Evolutionary conservation across 1,140 invertebrate genomes (phyloP), one percentile per base, ranked within the genome.

Genomic region (Agraylea sexmaculata): DNA sequence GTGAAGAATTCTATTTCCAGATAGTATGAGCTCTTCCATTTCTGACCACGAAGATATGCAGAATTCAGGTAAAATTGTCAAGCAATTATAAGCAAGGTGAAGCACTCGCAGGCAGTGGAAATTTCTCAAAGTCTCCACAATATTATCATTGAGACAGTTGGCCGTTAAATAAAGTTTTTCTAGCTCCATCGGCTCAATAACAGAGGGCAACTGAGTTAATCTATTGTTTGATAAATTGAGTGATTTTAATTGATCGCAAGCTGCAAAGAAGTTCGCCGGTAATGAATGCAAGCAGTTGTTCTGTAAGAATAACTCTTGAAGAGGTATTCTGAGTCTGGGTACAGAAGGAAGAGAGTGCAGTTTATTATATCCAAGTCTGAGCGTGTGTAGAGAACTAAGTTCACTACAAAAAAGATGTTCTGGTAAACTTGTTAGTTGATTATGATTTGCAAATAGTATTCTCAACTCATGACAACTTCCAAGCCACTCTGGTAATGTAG

Each of bases 221-320:
- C 78, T 71, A 57, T 87, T 88, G 54, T 85, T 85, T 1, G 82
- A 78, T 4, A 84, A 66, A 60, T 87, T 87, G 33, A 88, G 52
- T 1, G 81, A 69, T 48, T 72, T 74, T 42, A 88, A 55, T 45
- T 78, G 78, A 46, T 75, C 69, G 19, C 81, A 76, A 19, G 77
- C 75, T 7, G 70, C 66, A 54, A 87, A 85, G 53, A 87, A 83
- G 50, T 78, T 83, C 27, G 75, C 73, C 7, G 82, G 82, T 37
- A 87, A 57, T 8, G 66, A 64, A 37, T 79, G 75, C 42, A 87
- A 64, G 41, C 74, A 77, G 56, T 87, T 87, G 54, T 80, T 80
- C 53, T 87, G 82, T 20, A 87, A 59, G 30, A 81, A 75, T 10
- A 86, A 51, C 56, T 81, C 77, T 51, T 78, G 75, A 25, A 86